Percentiles rank a stretch among this genome's conserved stretches.
These are phyloP conservation scores for Drosophila sulfurigaster DNA, from an alignment of 1,140 invertebrate species.

Conservation along the genomic window DNA sequence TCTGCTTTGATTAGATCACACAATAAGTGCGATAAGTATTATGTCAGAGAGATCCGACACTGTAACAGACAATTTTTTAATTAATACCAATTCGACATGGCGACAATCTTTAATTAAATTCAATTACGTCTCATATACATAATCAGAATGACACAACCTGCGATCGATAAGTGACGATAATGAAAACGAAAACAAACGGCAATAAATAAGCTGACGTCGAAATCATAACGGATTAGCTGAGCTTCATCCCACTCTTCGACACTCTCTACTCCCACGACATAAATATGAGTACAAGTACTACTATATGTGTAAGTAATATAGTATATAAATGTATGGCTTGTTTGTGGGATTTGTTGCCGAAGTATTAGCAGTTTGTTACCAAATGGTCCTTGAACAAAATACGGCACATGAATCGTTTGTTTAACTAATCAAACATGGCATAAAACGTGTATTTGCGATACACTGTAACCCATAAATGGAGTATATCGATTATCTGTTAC, in stretches of 20 bases:
- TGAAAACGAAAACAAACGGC: conserved; percentile 24
- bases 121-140: conserved; percentile 60
- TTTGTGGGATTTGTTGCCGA: conserved; percentile 13
- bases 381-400: conserved; percentile 14
- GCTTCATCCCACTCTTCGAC: not conserved
- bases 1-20: conserved; percentile 11
- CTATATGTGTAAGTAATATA: conserved; percentile 1
- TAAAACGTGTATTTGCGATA: conserved; percentile 29
- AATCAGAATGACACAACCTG: conserved; percentile 52
- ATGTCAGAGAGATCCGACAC: conserved; percentile 34
- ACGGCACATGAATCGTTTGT: conserved; percentile 14
- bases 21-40: conserved; percentile 40
- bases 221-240: conserved; percentile 61
- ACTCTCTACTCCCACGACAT: not conserved
- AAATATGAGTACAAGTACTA: not conserved
- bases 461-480: conserved; percentile 15
- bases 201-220: conserved; percentile 20
- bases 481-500: conserved; percentile 2
- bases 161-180: conserved; percentile 48
- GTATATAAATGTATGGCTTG: conserved; percentile 23
- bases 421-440: conserved; percentile 31
- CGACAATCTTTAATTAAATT: conserved; percentile 68
- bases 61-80: conserved; percentile 36
- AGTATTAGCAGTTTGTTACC: conserved; percentile 6
- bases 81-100: conserved; percentile 59